Evolutionary conservation across 2,113 vertebrate genomes (phyloP), one percentile per base, ranked within the genome.

Genomic region (Lepidothrix coronata): DNA sequence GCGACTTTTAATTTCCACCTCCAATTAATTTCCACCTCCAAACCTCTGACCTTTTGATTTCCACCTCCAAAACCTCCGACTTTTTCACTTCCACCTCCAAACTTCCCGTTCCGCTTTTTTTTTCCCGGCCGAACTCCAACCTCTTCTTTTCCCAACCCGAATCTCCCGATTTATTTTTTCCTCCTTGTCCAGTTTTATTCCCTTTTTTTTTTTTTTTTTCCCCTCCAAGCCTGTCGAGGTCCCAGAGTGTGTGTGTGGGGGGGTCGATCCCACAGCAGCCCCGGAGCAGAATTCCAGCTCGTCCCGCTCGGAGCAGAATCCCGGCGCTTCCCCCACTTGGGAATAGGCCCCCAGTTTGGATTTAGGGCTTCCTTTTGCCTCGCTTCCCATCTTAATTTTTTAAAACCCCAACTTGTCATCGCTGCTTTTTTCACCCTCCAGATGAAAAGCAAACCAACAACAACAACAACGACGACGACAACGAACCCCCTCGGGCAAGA

Each of bases 161-260:
- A 52, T 3, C 31, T 61, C 73, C 73, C 31, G 14, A 31, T 33
- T 52, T 3, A 27, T 48, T 74, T 28, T 52, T 37, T 44, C 33
- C 17, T 44, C 46, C 11, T 59, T 16, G 27, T 22, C 43, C 6
- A 11, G 2, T 31, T 86, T 68, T 14, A 0, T 52, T 52, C 27
- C 21, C 7, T 33, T 58, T 14, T 0, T 2, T 11, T n/a, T n/a
- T n/a, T 20, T 6, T 33, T 58, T 17, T 0, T 2, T 11, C 9
- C 12, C 21, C 13, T 12, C 14, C 10, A 35, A n/a, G 55, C 2
- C 28, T 10, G 4, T 27, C 1, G 2, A 33, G 22, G 4, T 30
- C 17, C 35, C 0, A 12, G 49, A 14, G 49, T 46, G 20, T 19
- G 44, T 20, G 37, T 37, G 37, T 37, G 37, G 3, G 30, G 54